Evolutionary conservation across 2,888 invertebrate species (phyloP), one percentile per base, ranked within the genome.

Genomic region (Sinentomon sp.): DNA sequence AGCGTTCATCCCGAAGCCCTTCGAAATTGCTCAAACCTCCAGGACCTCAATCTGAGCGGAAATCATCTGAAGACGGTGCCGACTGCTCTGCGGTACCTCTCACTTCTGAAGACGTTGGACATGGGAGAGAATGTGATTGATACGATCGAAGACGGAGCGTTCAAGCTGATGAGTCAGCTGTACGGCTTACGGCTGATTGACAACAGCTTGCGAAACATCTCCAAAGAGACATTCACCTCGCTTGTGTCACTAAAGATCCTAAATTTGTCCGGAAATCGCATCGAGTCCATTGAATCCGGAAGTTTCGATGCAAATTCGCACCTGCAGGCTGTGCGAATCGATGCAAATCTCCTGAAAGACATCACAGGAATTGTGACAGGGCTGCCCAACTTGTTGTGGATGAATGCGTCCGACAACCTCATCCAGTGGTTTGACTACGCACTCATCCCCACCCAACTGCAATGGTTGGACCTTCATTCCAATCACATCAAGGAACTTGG

Each of bases 381-480:
- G 54, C 58, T 78, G 43, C 73, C 74, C 32, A 73, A 70, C 55
- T 62, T 78, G 42, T 68, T 75, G 41, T 76, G 76, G 74, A 59
- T 80, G 36, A 78, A 78, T 51, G 74, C 78, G 49, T 77, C 76
- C 46, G 75, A 74, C 55, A 80, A 80, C 56, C 66, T 67, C 50
- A 60, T 80, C 42, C 68, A 68, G 55, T 68, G 67, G 64, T 75
- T 80, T 53, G 76, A 78, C 56, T 78, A 77, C 53, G 71, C 74
- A 35, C 64, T 76, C 55, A 71, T 80, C 52, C 78, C 78, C 38
- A 72, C 71, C 43, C 68, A 72, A 49, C 59, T 80, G 45, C 71
- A 75, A 56, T 75, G 75, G 72, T 57, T 80, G 45, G 77, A 80
- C 56, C 68, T 78, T 48, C 76, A 76, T 48, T 65, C 72, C 41